Evolutionary conservation across 2,113 vertebrate genomes (phyloP).

Genomic region (Solea senegalensis): DNA sequence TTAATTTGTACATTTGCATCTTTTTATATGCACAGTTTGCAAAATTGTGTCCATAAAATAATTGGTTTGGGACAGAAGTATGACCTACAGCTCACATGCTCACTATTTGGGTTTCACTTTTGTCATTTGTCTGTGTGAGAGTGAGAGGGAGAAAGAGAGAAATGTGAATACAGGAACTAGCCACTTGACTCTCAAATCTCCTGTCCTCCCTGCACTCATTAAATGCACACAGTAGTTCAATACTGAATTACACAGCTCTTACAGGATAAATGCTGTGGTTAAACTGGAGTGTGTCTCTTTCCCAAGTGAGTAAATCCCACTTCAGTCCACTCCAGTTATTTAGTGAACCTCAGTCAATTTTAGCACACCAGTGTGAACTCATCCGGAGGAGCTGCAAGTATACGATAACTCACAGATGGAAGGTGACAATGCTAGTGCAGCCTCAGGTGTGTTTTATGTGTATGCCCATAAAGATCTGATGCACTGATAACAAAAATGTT

Average conservation of each 20-base stretch:
- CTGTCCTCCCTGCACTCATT: too few relatives aligned
- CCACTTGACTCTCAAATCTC: constrained; percentile 28
- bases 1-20: not conserved
- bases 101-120: not conserved
- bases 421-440: constrained; percentile 43
- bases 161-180: constrained; percentile 1
- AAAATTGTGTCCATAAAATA: not conserved
- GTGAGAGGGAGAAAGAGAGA: not conserved
- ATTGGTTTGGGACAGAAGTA: constrained; percentile 3
- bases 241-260: not conserved
- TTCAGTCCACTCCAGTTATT: not conserved
- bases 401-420: constrained; percentile 58
- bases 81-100: not conserved
- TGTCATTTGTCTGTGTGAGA: not conserved
- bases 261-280: not conserved
- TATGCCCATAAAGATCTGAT: constrained; percentile 23
- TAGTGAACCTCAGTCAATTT: constrained; percentile 38
- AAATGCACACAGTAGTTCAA: not conserved
- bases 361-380: constrained; percentile 36
- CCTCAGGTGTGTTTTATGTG: constrained; percentile 34
- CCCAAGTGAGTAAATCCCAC: not conserved
- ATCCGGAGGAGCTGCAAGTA: constrained; percentile 42
- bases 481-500: not conserved
- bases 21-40: not conserved
- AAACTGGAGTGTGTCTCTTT: constrained; percentile 7